A percentile compares a stretch with the other conserved stretches of the same genome.
phyloP scores from a whole-genome alignment of 2,888 invertebrate genomes.

The Nysson spinosus region DNA sequence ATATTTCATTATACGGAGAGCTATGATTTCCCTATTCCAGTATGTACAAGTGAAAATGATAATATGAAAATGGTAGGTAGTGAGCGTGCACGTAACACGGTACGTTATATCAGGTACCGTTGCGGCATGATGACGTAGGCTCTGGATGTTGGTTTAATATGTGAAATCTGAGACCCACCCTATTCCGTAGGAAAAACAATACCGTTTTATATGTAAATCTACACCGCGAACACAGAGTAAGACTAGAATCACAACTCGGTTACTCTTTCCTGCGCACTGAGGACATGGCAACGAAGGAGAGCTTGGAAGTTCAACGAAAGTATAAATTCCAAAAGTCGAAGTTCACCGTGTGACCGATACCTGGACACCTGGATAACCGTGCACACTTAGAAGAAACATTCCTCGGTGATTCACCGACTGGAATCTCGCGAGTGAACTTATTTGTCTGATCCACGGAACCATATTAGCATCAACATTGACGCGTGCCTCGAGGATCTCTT shows the following conservation, averaged over 20 bases:
- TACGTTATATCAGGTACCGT: constrained; percentile 48
- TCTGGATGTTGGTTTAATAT: constrained; percentile 33
- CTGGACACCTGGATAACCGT: constrained; percentile 24
- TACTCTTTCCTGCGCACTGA: background rate
- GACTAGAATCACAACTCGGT: constrained; percentile 7
- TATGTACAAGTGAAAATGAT: background rate
- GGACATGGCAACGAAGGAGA: background rate
- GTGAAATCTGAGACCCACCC: constrained; percentile 48
- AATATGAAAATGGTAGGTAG: constrained; percentile 39
- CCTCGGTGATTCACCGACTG: constrained; percentile 32
- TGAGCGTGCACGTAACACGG: constrained; percentile 30
- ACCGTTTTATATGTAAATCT: constrained; percentile 58
- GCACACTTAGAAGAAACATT: constrained; percentile 3
- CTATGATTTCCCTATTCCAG: background rate
- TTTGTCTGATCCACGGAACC: constrained; percentile 10
- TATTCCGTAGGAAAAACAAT: constrained; percentile 54
- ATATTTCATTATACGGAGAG: too few relatives aligned
- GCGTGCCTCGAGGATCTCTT: constrained; percentile 7
- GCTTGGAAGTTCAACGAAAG: constrained; percentile 1
- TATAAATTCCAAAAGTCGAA: constrained; percentile 27
- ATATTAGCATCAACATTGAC: constrained; percentile 14
- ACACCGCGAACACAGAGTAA: constrained; percentile 11
- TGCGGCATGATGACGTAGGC: constrained; percentile 49
- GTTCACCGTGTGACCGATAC: constrained; percentile 1
- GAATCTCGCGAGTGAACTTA: constrained; percentile 19